phyloP scores from a whole-genome alignment of 2,113 vertebrate species.

The Neolamprologus falcicula region DNA sequence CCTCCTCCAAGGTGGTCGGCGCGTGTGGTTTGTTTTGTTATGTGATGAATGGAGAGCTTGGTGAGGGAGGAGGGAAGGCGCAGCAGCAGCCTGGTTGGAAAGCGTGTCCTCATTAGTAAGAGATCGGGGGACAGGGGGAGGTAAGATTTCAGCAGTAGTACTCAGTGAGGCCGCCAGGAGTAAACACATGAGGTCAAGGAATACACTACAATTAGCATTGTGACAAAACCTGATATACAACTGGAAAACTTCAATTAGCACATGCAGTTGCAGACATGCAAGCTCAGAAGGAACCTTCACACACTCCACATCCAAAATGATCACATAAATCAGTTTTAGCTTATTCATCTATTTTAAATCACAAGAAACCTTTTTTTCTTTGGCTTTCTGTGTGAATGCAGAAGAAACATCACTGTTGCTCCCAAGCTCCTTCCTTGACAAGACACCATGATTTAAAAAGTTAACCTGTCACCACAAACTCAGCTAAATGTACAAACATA shows the following conservation, averaged over 20 bases:
- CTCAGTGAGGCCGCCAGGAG: not conserved
- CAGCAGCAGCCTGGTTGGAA: not conserved
- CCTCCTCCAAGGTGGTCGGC: constrained; percentile 40
- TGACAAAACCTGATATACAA: constrained; percentile 54
- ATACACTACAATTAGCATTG: constrained; percentile 44
- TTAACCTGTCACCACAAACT: constrained; percentile 1
- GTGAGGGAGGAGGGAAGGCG: not conserved
- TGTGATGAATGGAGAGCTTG: constrained; percentile 48
- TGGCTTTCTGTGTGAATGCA: not conserved
- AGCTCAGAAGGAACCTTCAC: not conserved
- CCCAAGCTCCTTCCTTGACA: not conserved
- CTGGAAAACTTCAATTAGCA: not conserved
- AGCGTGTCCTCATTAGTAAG: constrained; percentile 48
- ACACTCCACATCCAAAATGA: not conserved
- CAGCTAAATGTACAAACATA: not conserved
- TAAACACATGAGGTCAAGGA: constrained; percentile 69
- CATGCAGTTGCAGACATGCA: not conserved
- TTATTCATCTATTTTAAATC: not conserved
- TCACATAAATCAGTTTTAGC: constrained; percentile 35
- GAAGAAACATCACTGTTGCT: not conserved
- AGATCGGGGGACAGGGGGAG: constrained; percentile 25
- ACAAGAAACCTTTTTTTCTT: not conserved
- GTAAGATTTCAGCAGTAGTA: constrained; percentile 48
- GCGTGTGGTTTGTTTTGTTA: constrained; percentile 52
- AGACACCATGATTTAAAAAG: constrained; percentile 21